A percentile compares a stretch with the other conserved stretches of the same genome.
phyloP scores from a whole-genome alignment of 1,140 invertebrate species.

The Conus betulinus region DNA sequence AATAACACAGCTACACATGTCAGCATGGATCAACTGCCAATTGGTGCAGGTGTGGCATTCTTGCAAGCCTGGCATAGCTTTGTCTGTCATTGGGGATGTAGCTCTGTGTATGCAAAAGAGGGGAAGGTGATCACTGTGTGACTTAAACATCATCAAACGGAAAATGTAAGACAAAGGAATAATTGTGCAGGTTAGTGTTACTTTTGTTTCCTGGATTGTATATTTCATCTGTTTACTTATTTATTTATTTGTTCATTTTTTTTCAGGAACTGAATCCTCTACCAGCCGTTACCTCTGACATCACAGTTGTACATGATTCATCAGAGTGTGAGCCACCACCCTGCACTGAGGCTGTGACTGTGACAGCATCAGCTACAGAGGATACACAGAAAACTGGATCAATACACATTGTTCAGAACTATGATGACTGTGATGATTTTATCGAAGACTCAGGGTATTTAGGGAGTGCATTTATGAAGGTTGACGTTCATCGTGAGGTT shows the following conservation, averaged over 20 bases:
- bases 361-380: background rate
- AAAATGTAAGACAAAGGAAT: too few relatives aligned
- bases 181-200: too few relatives aligned
- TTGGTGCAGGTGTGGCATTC: too few relatives aligned
- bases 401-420: background rate
- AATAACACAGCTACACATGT: too few relatives aligned
- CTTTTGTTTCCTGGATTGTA: too few relatives aligned
- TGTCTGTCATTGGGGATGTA: too few relatives aligned
- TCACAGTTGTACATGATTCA: background rate
- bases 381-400: background rate
- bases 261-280: slow-evolving; percentile 1
- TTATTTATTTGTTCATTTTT: background rate
- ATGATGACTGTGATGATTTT: background rate
- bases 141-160: too few relatives aligned
- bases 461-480: background rate
- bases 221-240: background rate
- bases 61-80: too few relatives aligned
- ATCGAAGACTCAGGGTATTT: background rate
- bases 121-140: too few relatives aligned
- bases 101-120: too few relatives aligned
- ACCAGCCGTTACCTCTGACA: background rate
- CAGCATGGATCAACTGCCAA: too few relatives aligned
- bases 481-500: slow-evolving; percentile 1
- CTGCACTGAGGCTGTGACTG: background rate
- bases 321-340: background rate